phyloP scores from a whole-genome alignment of 1,140 invertebrate genomes.

The Sweltsa coloradensis region DNA sequence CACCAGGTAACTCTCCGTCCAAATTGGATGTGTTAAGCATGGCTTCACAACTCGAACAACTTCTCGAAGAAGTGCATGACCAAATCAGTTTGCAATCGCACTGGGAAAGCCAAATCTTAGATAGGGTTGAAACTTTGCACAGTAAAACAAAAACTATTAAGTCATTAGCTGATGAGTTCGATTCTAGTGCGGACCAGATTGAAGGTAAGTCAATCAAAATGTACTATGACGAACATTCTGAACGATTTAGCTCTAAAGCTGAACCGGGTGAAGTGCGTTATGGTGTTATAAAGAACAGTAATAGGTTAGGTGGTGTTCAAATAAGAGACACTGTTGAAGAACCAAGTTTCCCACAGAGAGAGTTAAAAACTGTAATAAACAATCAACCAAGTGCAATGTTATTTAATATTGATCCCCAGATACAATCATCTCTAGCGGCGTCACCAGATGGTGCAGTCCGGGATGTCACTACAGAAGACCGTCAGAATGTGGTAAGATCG shows the following conservation, averaged over 20 bases:
- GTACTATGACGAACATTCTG: background rate
- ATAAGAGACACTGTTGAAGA: too few species aligned
- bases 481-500: too few species aligned
- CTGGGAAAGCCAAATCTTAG: constrained; percentile 1
- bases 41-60: constrained; percentile 24
- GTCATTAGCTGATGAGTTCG: background rate
- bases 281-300: too few species aligned
- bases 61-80: constrained; percentile 4
- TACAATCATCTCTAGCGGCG: too few species aligned
- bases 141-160: background rate
- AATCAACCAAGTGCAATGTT: too few species aligned
- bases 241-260: background rate
- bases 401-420: too few species aligned
- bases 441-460: too few species aligned
- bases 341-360: too few species aligned
- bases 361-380: too few species aligned
- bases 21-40: constrained; percentile 24
- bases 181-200: background rate
- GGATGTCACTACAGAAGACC: too few species aligned
- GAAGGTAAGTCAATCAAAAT: constrained; percentile 10
- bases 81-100: background rate
- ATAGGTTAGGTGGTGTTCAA: too few species aligned
- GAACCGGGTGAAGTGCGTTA: background rate
- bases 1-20: constrained; percentile 9
- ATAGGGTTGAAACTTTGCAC: constrained; percentile 8